Evolutionary conservation across 92 coral and sea anemone genomes (phyloP), one percentile per base, ranked within the genome.

Genomic region (Phenganax marumi): DNA sequence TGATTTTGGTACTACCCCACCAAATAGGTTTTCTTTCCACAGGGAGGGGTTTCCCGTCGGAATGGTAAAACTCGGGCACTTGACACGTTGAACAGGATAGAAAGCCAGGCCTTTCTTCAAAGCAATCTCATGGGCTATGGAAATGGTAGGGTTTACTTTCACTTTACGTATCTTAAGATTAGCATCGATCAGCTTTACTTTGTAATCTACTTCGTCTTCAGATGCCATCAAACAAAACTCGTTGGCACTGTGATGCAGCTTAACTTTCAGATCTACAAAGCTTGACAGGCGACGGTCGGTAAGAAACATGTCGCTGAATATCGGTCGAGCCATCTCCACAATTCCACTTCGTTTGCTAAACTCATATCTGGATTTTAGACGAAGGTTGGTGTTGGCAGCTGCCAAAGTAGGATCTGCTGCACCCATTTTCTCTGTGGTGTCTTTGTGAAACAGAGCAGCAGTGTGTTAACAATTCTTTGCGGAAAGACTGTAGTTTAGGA

Each of bases 1-100:
- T 25, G 84, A 82, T 69, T 75, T 87, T 7, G 90, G 84, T 25
- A 82, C 60, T 16, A 81, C 77, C 47, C 85, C 82, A 18, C 62
- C 13, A 56, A 86, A 86, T 21, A 84, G 51, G 54, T 86, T 76
- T 23, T 81, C 89, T 10, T 85, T 85, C 0, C 53, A n/a, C n/a
- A n/a, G n/a, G n/a, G n/a, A n/a, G n/a, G n/a, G n/a, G n/a, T n/a
- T n/a, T n/a, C n/a, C n/a, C n/a, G n/a, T n/a, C n/a, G n/a, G n/a
- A n/a, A n/a, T n/a, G n/a, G n/a, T n/a, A n/a, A n/a, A n/a, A n/a
- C n/a, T n/a, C n/a, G n/a, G n/a, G n/a, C n/a, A n/a, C n/a, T n/a
- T n/a, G n/a, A n/a, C n/a, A n/a, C n/a, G n/a, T n/a, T n/a, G n/a
- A n/a, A n/a, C n/a, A n/a, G n/a, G n/a, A n/a, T n/a, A n/a, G n/a